phyloP scores from a whole-genome alignment of 2,113 vertebrate genomes.

The Austrofundulus limnaeus region DNA sequence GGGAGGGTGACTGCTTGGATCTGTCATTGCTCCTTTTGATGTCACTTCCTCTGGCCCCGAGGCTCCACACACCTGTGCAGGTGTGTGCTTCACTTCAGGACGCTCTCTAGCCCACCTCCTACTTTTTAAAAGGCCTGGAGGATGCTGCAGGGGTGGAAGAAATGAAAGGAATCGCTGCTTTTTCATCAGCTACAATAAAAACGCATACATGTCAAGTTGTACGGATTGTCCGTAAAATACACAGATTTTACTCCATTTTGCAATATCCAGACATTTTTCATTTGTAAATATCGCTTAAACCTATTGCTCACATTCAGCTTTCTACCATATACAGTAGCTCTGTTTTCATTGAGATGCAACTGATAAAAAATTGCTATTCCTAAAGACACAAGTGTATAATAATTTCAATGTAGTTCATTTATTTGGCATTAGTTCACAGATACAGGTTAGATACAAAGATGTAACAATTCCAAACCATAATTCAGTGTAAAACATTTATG shows the following conservation, averaged over 20 bases:
- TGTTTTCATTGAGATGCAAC: conserved; percentile 12
- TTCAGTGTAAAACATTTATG: no score
- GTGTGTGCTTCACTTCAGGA: conserved; percentile 54
- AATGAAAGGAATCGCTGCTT: conserved; percentile 46
- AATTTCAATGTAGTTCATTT: no score
- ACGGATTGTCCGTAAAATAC: no score
- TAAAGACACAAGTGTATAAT: neutral
- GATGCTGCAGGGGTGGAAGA: conserved; percentile 2
- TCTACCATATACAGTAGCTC: conserved; percentile 3
- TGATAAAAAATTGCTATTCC: conserved; percentile 4
- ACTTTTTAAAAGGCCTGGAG: conserved; percentile 24
- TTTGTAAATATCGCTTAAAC: no score
- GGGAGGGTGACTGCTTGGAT: conserved; percentile 34
- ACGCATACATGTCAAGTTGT: conserved; percentile 46
- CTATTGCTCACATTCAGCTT: conserved; percentile 5
- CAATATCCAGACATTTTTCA: no score
- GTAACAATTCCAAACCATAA: no score
- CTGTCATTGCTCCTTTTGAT: conserved; percentile 72
- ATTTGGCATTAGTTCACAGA: no score
- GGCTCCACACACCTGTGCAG: conserved; percentile 74
- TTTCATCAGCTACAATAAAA: conserved; percentile 75
- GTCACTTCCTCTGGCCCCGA: conserved; percentile 70
- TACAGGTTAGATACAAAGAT: no score
- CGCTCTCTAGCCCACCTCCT: neutral
- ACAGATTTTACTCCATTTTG: no score